Evolutionary conservation across 2,113 vertebrate species (phyloP), one percentile per base, ranked within the genome.

Genomic region (Ploceus nigricollis): DNA sequence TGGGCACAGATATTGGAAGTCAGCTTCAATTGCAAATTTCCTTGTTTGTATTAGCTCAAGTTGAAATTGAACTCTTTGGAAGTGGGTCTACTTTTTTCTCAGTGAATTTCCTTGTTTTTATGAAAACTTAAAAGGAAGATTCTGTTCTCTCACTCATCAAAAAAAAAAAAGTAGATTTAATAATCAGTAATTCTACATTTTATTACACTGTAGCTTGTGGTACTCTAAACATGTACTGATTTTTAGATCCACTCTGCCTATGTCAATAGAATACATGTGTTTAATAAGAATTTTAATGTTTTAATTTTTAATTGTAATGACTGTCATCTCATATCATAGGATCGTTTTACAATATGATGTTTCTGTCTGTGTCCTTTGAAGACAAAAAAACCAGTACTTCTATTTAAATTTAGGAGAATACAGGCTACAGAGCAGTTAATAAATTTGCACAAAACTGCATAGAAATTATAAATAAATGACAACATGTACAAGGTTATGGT

Each of bases 11-110:
- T 96, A 97, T 96, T 98, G 96, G 93, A 97, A 96, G 71, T 90
- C 93, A 91, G 89, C 89, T 93, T 94, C 93, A 93, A 92, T 96
- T 92, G 80, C 85, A 96, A 84, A 89, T 97, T 96, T 97, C 93
- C 94, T 85, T 97, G 95, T 98, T 98, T 98, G 87, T 84, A 86
- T 96, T 98, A 97, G 95, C 76, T 97, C 92, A 91, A 76, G 94
- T 97, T 97, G 94, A 96, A 96, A 81, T 15, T 50, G 27, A 91
- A 89, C 63, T 61, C 45, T 96, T 91, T 93, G 84, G 94, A 96
- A 87, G 54, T 39, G 23, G 51, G 5, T 12, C 5, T 23, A 75
- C 28, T 66, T 72, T 91, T 66, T 82, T 61, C 50, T 91, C 50
- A 73, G 42, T 14, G 51, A 94, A 90, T 91, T 93, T 94, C 64